phyloP scores from a whole-genome alignment of 2,888 invertebrate genomes.

The Tachina grossa region DNA sequence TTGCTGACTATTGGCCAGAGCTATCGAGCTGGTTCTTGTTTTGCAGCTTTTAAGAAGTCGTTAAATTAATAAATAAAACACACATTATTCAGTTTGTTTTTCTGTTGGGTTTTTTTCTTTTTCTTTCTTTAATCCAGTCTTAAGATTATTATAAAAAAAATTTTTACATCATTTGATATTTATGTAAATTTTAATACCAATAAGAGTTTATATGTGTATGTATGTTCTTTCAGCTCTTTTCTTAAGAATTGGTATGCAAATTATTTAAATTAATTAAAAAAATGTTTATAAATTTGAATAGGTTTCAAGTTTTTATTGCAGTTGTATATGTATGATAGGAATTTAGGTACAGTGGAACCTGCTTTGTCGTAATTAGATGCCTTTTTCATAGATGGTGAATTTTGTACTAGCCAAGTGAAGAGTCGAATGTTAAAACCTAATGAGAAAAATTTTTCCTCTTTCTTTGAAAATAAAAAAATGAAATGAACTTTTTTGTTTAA shows the following conservation, averaged over 20 bases:
- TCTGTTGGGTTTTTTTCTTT: neutral
- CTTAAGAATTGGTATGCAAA: slow-evolving; percentile 44
- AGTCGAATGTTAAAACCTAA: too few species aligned
- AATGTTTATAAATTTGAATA: neutral
- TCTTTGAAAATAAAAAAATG: too few species aligned
- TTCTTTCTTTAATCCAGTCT: slow-evolving; percentile 55
- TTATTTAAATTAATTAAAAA: slow-evolving; percentile 45
- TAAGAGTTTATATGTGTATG: slow-evolving; percentile 30
- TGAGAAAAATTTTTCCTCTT: too few species aligned
- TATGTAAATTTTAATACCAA: slow-evolving; percentile 61
- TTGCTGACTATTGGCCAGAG: slow-evolving; percentile 3
- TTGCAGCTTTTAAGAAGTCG: slow-evolving; percentile 48
- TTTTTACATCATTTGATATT: slow-evolving; percentile 19
- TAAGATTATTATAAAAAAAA: slow-evolving; percentile 54
- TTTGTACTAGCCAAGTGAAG: neutral
- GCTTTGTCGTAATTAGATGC: neutral
- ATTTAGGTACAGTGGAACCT: slow-evolving; percentile 43
- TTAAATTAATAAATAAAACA: slow-evolving; percentile 11
- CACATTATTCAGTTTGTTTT: slow-evolving; percentile 10
- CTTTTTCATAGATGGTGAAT: neutral
- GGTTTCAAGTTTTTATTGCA: slow-evolving; percentile 33
- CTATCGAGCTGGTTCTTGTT: slow-evolving; percentile 40
- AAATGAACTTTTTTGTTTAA: too few species aligned
- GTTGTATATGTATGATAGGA: neutral
- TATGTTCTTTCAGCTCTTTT: neutral